Evolutionary conservation across 2,113 vertebrate genomes (phyloP), one percentile per base, ranked within the genome.

Genomic region (Ploceus nigricollis): DNA sequence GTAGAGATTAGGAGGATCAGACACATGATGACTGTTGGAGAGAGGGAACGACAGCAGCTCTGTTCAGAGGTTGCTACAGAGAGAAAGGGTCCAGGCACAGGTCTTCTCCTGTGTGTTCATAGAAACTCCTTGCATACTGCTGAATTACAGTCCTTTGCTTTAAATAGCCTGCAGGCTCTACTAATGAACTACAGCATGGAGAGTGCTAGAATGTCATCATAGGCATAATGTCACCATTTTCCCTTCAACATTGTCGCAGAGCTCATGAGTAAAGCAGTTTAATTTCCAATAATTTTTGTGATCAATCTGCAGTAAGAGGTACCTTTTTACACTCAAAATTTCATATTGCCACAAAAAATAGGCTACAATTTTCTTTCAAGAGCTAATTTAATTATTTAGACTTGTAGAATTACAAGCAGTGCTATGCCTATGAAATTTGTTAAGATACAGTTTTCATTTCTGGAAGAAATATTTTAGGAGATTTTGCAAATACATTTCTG

Each of bases 401-500:
- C 25, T 64, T 39, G 40, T 42, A 69, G 31, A 79, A 76, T 80
- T 90, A 42, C 40, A 76, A 72, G 24, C 23, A 48, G 40, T 64
- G 56, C 14, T 87, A 56, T 65, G 37, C 27, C 37, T 30, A 47
- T 81, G 47, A 93, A 88, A 88, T 91, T 73, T 58, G 28, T 30
- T 86, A 66, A 82, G 58, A 82, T 61, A 30, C 6, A 24, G 30
- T 56, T 92, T 95, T 93, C 20, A 64, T 48, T 88, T 64, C 40
- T 86, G 35, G 51, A 96, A 94, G 60, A 91, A 91, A 84, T 71
- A n/a, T 64, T 95, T 87, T 72, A 87, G 70, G 25, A 91, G 61
- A 68, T n/a, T 91, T 91, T 72, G 70, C 63, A 96, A 92, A 92
- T 92, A 71, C 37, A 60, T 89, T 94, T 92, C 89, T 92, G 56